Conservation (phyloP, 2,888 invertebrate genomes). For the Caenorhabditis sinica region DNA sequence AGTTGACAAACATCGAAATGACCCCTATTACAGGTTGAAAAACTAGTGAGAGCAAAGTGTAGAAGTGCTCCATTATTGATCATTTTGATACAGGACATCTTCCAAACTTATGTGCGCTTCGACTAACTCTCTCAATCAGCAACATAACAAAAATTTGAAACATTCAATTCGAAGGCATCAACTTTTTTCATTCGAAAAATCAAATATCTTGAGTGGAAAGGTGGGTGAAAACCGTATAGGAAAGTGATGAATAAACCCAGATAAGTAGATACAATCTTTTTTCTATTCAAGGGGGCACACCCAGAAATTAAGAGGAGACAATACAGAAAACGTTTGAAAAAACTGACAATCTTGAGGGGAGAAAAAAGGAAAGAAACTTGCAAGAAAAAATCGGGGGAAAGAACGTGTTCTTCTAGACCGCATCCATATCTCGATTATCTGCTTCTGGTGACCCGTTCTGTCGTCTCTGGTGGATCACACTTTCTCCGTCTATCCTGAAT, state of each 20-base stretch:
- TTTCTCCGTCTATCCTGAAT: constrained; percentile 35
- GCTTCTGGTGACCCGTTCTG: background rate
- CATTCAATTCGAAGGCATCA: background rate
- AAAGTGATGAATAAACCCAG: constrained; percentile 39
- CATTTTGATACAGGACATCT: no score
- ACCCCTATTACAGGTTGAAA: constrained; percentile 32
- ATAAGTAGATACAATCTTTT: constrained; percentile 43
- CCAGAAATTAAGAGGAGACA: constrained; percentile 27
- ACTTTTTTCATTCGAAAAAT: constrained; percentile 7
- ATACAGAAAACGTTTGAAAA: constrained; percentile 39
- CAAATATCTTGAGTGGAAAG: background rate
- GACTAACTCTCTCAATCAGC: no score
- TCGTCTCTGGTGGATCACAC: constrained; percentile 3
- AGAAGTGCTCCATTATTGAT: background rate
- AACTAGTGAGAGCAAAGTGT: background rate
- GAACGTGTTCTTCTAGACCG: constrained; percentile 44
- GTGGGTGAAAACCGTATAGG: background rate
- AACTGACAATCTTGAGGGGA: constrained; percentile 1
- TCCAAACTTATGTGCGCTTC: no score
- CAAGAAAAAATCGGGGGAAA: constrained; percentile 20
- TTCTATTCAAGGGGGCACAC: constrained; percentile 32
- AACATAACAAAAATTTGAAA: background rate
- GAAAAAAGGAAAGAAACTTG: constrained; percentile 36
- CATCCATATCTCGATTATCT: constrained; percentile 52
- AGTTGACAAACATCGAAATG: constrained; percentile 31